Conservation (phyloP, 2,113 vertebrate genomes). For the Martes martes region DNA sequence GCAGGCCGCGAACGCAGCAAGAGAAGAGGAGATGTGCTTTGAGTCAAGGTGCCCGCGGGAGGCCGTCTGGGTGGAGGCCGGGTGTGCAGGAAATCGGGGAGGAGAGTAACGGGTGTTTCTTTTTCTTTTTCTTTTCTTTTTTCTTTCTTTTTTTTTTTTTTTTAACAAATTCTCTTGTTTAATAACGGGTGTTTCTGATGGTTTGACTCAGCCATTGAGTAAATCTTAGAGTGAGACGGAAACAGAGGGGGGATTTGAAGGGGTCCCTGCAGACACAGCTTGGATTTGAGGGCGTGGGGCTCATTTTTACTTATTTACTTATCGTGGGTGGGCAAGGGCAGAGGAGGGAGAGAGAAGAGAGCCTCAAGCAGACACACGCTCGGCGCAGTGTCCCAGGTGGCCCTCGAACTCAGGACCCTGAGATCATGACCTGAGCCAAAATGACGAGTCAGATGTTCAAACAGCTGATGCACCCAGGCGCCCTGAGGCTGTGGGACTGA, state of each 20-base stretch:
- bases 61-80: accelerated
- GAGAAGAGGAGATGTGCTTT: accelerated
- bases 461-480: background rate
- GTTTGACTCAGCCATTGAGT: background rate
- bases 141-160: too few species aligned
- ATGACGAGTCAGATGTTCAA: background rate
- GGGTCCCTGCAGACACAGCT: background rate
- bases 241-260: background rate
- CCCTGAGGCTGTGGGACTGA: background rate
- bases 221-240: too few species aligned
- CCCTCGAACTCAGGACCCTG: background rate
- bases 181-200: background rate
- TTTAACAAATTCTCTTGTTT: too few species aligned
- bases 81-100: accelerated
- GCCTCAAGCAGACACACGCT: background rate
- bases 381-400: accelerated
- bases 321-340: background rate
- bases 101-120: accelerated
- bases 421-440: background rate
- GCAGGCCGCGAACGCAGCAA: accelerated
- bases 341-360: background rate
- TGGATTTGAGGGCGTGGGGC: background rate
- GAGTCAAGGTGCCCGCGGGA: accelerated
- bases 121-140: too few species aligned
- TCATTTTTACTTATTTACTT: background rate